phyloP scores from a whole-genome alignment of 2,888 invertebrate species.

The Mimumesa dahlbomi region DNA sequence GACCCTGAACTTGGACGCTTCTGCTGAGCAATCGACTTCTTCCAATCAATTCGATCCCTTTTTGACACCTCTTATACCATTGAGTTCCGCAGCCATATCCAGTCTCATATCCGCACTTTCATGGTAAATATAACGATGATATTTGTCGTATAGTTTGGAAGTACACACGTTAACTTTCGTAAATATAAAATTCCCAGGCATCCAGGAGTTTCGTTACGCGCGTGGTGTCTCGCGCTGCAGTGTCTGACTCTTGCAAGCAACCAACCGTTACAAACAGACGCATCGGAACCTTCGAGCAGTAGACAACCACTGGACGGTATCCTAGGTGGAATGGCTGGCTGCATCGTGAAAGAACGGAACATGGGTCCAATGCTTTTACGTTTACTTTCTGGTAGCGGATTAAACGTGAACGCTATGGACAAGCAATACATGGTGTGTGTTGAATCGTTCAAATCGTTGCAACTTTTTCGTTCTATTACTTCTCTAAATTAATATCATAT shows the following conservation, averaged over 20 bases:
- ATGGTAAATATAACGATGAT: slow-evolving; percentile 80
- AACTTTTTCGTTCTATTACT: too few species aligned
- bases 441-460: background rate
- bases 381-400: slow-evolving; percentile 85
- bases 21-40: slow-evolving; percentile 78
- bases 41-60: slow-evolving; percentile 82
- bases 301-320: slow-evolving; percentile 74
- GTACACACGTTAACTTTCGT: too few species aligned
- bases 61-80: slow-evolving; percentile 84
- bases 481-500: background rate
- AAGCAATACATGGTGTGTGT: slow-evolving; percentile 81
- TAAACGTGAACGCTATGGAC: slow-evolving; percentile 80
- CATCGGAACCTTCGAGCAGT: slow-evolving; percentile 69
- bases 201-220: slow-evolving; percentile 86
- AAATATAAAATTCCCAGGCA: too few species aligned
- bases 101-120: slow-evolving; percentile 86
- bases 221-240: slow-evolving; percentile 91
- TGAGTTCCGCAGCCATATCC: slow-evolving; percentile 85
- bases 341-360: slow-evolving; percentile 85
- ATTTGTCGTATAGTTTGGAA: too few species aligned
- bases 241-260: slow-evolving; percentile 88
- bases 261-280: slow-evolving; percentile 79
- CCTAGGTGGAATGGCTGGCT: slow-evolving; percentile 84
- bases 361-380: slow-evolving; percentile 86
- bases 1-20: slow-evolving; percentile 87